A percentile compares a stretch with the other conserved stretches of the same genome.
Evolutionary conservation across 2,797 vertebrate genomes (phyloP).

Genomic region (Podarcis siculus): DNA sequence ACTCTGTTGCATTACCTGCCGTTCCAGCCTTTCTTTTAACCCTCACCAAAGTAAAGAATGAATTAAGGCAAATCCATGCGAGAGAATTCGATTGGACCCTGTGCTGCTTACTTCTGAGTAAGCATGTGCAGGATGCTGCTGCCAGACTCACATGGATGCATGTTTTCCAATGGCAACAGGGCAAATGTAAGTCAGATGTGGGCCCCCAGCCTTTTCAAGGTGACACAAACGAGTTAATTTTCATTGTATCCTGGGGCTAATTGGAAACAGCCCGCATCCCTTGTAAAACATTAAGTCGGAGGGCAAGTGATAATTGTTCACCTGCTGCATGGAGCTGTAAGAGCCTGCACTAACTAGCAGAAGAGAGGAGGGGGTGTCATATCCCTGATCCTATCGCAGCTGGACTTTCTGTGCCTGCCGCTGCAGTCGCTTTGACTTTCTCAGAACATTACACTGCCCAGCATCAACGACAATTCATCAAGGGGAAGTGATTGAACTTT

Average conservation of each 20-base stretch:
- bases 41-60: neutral
- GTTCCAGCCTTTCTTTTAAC: neutral
- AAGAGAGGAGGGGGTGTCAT: constrained; percentile 58
- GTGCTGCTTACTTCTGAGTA: neutral
- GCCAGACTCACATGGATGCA: neutral
- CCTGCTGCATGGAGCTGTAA: constrained; percentile 67
- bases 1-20: neutral
- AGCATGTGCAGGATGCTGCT: neutral
- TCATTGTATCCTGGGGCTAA: constrained; percentile 62
- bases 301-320: constrained; percentile 73
- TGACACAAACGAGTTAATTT: constrained; percentile 73
- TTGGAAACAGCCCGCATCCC: constrained; percentile 66
- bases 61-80: neutral
- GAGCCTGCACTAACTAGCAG: constrained; percentile 59
- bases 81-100: neutral
- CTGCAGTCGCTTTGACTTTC: neutral
- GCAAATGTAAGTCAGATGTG: constrained; percentile 38
- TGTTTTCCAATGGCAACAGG: neutral
- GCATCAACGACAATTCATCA: constrained; percentile 25
- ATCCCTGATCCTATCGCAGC: constrained; percentile 18
- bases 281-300: constrained; percentile 61
- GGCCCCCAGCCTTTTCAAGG: constrained; percentile 45
- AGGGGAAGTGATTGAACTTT: neutral
- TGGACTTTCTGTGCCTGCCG: constrained; percentile 30
- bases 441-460: neutral